Evolutionary conservation across 1,140 invertebrate genomes (phyloP).

Genomic region (Papilio glaucus): DNA sequence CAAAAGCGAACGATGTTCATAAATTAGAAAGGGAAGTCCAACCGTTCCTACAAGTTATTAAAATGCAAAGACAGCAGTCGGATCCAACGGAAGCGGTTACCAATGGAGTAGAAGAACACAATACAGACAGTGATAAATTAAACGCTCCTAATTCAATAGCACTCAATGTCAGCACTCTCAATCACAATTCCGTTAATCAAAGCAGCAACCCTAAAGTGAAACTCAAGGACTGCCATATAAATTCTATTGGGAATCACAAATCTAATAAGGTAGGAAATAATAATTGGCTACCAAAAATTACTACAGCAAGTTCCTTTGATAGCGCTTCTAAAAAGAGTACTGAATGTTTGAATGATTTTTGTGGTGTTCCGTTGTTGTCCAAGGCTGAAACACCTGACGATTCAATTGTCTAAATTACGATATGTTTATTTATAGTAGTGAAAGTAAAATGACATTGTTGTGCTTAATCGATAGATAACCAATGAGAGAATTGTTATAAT

Average conservation of each 20-base stretch:
- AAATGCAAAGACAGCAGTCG: conserved; percentile 71
- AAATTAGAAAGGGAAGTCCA: conserved; percentile 74
- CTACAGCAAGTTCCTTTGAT: conserved; percentile 77
- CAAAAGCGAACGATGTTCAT: conserved; percentile 53
- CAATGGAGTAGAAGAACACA: conserved; percentile 66
- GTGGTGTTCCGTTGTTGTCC: conserved; percentile 75
- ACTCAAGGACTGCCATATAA: conserved; percentile 69
- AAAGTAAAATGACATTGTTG: conserved; percentile 34
- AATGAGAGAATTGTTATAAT: conserved; percentile 31
- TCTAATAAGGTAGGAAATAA: conserved; percentile 78
- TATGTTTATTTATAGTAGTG: conserved; percentile 10
- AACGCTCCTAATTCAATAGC: conserved; percentile 73
- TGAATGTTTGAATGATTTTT: conserved; percentile 75
- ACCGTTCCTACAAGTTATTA: conserved; percentile 66
- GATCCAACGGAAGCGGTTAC: conserved; percentile 68
- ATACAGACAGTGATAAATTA: conserved; percentile 65
- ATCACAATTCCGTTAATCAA: conserved; percentile 69
- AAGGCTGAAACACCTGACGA: conserved; percentile 73
- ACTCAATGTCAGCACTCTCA: conserved; percentile 70
- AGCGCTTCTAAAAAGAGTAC: conserved; percentile 65
- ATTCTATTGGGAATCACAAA: conserved; percentile 70
- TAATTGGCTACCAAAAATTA: conserved; percentile 78
- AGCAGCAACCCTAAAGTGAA: conserved; percentile 68
- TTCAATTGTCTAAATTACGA: conserved; percentile 68
- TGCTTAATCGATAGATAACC: conserved; percentile 22